These are phyloP conservation scores for Taurulus bubalis DNA, from an alignment of 2,113 vertebrate species.

Conservation along the genomic window DNA sequence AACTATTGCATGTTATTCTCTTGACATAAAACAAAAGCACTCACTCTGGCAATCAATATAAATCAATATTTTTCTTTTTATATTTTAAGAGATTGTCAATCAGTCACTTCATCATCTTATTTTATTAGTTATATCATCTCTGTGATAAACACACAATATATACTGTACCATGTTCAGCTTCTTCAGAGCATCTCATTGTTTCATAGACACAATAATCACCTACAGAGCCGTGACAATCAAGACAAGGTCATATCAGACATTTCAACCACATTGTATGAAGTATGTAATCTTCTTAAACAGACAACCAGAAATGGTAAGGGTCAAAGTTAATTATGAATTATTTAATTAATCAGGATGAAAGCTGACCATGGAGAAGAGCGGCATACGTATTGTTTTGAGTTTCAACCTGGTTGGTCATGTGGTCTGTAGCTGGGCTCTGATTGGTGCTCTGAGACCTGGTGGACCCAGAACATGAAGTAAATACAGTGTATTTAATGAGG, in stretches of 20 bases:
- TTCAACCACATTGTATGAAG: no score
- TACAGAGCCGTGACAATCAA: constrained; percentile 1
- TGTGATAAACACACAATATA: not conserved
- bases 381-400: not conserved
- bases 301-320: not conserved
- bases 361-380: not conserved
- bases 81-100: no score
- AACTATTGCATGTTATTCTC: not conserved
- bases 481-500: not conserved
- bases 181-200: not conserved
- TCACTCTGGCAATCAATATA: not conserved
- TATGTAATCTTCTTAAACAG: not conserved
- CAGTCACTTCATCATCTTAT: not conserved
- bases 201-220: not conserved
- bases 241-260: not conserved
- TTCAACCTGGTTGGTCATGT: constrained; percentile 2
- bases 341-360: not conserved
- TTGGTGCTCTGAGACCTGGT: constrained; percentile 9
- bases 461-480: not conserved
- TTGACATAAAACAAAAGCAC: not conserved
- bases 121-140: not conserved
- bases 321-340: no score
- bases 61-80: no score
- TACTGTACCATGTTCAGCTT: not conserved
- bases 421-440: not conserved